These are phyloP conservation scores for Calliopsis andreniformis DNA, from an alignment of 1,140 invertebrate species.

Conservation along the genomic window DNA sequence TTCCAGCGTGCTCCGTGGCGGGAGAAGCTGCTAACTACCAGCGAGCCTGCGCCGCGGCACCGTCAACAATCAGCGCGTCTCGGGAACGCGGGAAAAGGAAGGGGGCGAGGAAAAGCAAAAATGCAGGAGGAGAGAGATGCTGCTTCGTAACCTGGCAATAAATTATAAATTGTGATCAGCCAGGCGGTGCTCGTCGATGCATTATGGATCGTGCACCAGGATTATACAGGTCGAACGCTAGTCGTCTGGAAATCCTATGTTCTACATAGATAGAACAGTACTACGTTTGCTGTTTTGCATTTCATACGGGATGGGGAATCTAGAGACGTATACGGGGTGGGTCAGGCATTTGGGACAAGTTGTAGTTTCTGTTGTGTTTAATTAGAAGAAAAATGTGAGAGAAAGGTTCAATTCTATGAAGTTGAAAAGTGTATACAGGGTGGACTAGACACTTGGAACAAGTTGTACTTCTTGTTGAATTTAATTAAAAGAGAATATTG, in stretches of 20 bases:
- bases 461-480: too few relatives aligned
- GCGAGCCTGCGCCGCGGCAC: constrained; percentile 13
- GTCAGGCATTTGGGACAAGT: too few relatives aligned
- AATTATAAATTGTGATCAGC: constrained; percentile 69
- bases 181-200: constrained; percentile 59
- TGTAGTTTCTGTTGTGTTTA: too few relatives aligned
- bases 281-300: constrained; percentile 31
- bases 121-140: constrained; percentile 26
- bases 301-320: neutral
- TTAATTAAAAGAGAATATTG: too few relatives aligned
- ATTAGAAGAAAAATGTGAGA: too few relatives aligned
- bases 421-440: too few relatives aligned
- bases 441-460: too few relatives aligned
- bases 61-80: constrained; percentile 35
- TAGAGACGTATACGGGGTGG: too few relatives aligned
- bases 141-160: constrained; percentile 63
- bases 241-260: constrained; percentile 31
- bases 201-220: constrained; percentile 64
- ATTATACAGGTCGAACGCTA: constrained; percentile 51
- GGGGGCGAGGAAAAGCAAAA: neutral
- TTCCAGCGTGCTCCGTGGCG: constrained; percentile 15
- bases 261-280: constrained; percentile 1
- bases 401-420: too few relatives aligned
- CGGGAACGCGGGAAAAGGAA: neutral
- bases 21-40: constrained; percentile 34